These are phyloP conservation scores for Lipotes vexillifer DNA, from an alignment of 2,113 vertebrate species.

Conservation along the genomic window DNA sequence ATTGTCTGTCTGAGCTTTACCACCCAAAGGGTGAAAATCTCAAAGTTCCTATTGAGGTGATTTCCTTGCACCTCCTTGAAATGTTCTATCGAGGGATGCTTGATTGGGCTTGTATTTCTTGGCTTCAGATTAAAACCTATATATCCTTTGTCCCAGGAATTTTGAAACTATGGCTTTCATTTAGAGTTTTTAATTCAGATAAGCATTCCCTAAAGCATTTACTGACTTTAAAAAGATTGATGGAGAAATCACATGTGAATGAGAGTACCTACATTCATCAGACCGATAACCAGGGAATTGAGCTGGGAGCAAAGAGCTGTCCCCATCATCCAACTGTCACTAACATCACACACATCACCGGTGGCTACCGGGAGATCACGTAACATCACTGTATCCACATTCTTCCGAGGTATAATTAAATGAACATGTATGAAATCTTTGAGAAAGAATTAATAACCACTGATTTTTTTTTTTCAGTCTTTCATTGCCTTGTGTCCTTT, in stretches of 20 bases:
- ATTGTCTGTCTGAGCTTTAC: constrained; percentile 48
- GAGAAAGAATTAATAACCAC: constrained; percentile 22
- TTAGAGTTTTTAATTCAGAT: constrained; percentile 31
- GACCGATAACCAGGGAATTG: neutral
- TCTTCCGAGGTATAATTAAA: neutral
- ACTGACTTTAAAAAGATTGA: neutral
- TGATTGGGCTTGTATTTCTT: constrained; percentile 43
- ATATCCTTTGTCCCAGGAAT: constrained; percentile 52
- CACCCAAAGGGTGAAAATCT: constrained; percentile 55
- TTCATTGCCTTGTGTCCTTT: constrained; percentile 51
- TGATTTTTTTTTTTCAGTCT: constrained; percentile 14
- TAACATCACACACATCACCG: neutral
- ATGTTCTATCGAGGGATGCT: neutral
- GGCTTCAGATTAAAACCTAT: constrained; percentile 41
- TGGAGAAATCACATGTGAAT: neutral
- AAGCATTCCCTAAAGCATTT: neutral
- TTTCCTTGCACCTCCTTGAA: constrained; percentile 8
- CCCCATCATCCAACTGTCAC: neutral
- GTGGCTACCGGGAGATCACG: neutral
- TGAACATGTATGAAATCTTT: neutral
- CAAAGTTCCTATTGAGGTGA: constrained; percentile 14
- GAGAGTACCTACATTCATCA: neutral
- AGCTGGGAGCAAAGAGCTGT: neutral
- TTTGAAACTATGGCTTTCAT: constrained; percentile 50
- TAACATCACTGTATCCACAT: neutral